A percentile compares a stretch with the other conserved stretches of the same genome.
phyloP scores from a whole-genome alignment of 2,888 invertebrate genomes.

The Aleiodes leptofemur region DNA sequence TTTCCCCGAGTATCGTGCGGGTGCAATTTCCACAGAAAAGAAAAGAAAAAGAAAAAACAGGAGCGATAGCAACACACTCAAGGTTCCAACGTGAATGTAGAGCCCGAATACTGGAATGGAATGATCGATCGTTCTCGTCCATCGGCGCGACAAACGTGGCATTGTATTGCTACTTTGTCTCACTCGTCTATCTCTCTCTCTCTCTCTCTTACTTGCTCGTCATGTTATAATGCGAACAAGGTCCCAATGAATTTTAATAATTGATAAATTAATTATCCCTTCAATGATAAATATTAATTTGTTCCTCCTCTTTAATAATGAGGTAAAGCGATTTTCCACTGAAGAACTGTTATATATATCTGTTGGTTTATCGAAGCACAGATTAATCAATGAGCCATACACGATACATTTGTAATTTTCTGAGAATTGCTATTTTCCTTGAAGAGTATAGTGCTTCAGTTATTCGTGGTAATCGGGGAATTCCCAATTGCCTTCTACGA shows the following conservation, averaged over 20 bases:
- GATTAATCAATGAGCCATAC: not conserved
- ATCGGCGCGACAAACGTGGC: slow-evolving; percentile 35
- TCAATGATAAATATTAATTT: not conserved
- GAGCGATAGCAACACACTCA: slow-evolving; percentile 20
- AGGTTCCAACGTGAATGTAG: slow-evolving; percentile 26
- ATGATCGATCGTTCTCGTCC: slow-evolving; percentile 34
- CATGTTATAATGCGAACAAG: slow-evolving; percentile 15
- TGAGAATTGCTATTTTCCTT: no score
- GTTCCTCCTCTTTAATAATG: not conserved
- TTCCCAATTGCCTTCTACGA: slow-evolving; percentile 35
- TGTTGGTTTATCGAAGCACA: no score
- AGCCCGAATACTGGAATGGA: slow-evolving; percentile 23
- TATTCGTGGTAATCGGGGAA: slow-evolving; percentile 34
- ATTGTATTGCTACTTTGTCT: slow-evolving; percentile 13
- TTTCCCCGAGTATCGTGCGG: not conserved
- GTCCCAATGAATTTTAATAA: slow-evolving; percentile 27
- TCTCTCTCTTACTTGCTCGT: no score
- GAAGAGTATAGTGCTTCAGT: not conserved
- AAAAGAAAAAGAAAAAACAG: slow-evolving; percentile 2
- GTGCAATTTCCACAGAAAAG: not conserved
- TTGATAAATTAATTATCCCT: slow-evolving; percentile 2
- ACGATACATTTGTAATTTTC: no score
- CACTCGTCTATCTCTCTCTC: no score
- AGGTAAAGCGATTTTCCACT: no score
- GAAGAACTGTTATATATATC: no score